These are phyloP conservation scores for Bos indicus DNA, from an alignment of 2,113 vertebrate species.

Conservation along the genomic window DNA sequence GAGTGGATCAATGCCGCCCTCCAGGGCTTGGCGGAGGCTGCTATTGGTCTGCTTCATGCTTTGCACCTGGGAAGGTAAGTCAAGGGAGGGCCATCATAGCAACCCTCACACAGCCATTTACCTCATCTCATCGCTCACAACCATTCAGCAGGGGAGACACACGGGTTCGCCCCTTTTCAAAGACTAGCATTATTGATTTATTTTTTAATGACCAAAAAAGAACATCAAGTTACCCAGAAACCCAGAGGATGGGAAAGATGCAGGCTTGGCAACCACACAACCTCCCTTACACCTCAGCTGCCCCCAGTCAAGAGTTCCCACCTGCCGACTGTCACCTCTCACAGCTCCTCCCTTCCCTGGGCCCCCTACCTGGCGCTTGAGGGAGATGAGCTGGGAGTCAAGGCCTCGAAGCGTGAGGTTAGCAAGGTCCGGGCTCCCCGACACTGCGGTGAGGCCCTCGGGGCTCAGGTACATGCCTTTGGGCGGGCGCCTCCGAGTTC, in stretches of 20 bases:
- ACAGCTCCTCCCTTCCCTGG: neutral
- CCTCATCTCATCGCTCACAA: neutral
- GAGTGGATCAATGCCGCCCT: slow-evolving; percentile 81
- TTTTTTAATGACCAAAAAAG: neutral
- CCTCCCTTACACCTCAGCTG: neutral
- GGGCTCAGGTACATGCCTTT: slow-evolving; percentile 93
- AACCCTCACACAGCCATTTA: neutral
- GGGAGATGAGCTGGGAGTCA: slow-evolving; percentile 89
- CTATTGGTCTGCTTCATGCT: slow-evolving; percentile 93
- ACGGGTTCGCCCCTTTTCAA: neutral
- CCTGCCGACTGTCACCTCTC: neutral
- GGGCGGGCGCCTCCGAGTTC: slow-evolving; percentile 89
- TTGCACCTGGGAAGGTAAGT: slow-evolving; percentile 83
- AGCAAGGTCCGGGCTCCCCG: slow-evolving; percentile 85
- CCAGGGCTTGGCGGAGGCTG: slow-evolving; percentile 85
- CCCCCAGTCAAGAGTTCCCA: neutral
- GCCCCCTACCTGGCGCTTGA: slow-evolving; percentile 89
- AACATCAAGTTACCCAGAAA: neutral
- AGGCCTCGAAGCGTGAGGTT: slow-evolving; percentile 84
- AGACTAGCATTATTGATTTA: neutral
- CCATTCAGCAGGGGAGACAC: neutral
- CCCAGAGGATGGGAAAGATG: neutral
- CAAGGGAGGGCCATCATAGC: neutral
- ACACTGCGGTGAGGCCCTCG: slow-evolving; percentile 85
- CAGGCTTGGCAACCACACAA: neutral